Conservation (phyloP, 2,797 vertebrate species). For the Echiichthys vipera region DNA sequence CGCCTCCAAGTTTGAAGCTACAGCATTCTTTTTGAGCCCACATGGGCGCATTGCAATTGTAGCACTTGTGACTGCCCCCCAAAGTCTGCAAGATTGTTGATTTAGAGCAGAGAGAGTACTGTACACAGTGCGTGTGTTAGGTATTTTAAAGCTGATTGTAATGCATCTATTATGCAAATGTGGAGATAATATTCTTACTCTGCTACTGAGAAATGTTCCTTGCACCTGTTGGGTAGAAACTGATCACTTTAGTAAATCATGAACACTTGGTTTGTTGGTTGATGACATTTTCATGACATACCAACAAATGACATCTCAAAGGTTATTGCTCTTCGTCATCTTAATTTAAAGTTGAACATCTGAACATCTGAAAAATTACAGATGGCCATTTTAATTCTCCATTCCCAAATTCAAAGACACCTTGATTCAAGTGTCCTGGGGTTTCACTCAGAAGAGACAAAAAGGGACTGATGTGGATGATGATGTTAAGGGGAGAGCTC, state of each 20-base stretch:
- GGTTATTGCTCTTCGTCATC: conserved; percentile 10
- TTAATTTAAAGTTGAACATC: conserved; percentile 4
- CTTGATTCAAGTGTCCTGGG: conserved; percentile 7
- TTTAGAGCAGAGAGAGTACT: neutral
- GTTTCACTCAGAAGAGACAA: conserved; percentile 6
- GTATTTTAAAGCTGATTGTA: neutral
- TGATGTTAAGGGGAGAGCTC: conserved; percentile 19
- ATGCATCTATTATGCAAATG: neutral
- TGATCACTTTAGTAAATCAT: neutral
- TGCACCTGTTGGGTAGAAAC: neutral
- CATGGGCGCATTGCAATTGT: conserved; percentile 32
- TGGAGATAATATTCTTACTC: neutral
- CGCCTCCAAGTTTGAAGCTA: conserved; percentile 26
- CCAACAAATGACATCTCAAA: conserved; percentile 4
- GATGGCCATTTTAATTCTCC: neutral
- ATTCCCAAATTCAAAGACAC: neutral
- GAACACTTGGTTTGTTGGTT: neutral
- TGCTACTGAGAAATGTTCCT: neutral
- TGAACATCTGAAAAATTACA: neutral
- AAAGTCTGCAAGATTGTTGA: neutral
- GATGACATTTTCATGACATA: conserved; percentile 14
- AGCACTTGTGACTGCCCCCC: neutral
- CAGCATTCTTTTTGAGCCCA: neutral
- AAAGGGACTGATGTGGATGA: conserved; percentile 20
- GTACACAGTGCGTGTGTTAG: neutral